A percentile compares a stretch with the other conserved stretches of the same genome.
Conservation (phyloP, 2,888 invertebrate species). For the Drosophila antonietae region DNA sequence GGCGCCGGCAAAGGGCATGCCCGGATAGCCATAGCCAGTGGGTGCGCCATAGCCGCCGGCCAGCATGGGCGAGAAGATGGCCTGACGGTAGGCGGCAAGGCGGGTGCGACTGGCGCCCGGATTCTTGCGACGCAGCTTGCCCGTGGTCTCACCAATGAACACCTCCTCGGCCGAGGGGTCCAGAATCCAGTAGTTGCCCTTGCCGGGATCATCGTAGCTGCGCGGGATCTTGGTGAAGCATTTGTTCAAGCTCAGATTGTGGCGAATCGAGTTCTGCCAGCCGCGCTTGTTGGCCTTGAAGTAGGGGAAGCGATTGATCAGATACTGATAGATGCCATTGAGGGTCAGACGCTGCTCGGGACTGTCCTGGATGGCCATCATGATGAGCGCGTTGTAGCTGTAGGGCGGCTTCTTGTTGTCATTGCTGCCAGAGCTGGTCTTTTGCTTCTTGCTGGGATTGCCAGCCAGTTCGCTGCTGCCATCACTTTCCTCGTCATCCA, state of each 20-base stretch:
- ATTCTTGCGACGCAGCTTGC: slow-evolving; percentile 95
- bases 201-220: slow-evolving; percentile 99
- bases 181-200: slow-evolving; percentile 99
- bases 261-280: slow-evolving; percentile 99
- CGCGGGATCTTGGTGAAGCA: slow-evolving; percentile 99
- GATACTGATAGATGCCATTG: slow-evolving; percentile 99
- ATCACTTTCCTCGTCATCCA: slow-evolving; percentile 66
- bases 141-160: slow-evolving; percentile 98
- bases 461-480: slow-evolving; percentile 56
- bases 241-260: slow-evolving; percentile 98
- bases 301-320: slow-evolving; percentile 99
- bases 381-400: slow-evolving; percentile 99
- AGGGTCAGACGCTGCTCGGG: slow-evolving; percentile 96
- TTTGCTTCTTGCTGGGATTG: slow-evolving; percentile 69
- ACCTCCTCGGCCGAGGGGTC: slow-evolving; percentile 99
- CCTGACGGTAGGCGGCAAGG: slow-evolving; percentile 93
- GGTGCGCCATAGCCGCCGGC: slow-evolving; percentile 74
- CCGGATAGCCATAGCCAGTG: slow-evolving; percentile 63
- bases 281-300: slow-evolving; percentile 98
- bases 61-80: slow-evolving; percentile 81
- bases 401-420: slow-evolving; percentile 96
- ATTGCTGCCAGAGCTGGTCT: slow-evolving; percentile 55
- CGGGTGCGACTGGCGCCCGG: slow-evolving; percentile 95
- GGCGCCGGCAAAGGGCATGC: slow-evolving; percentile 70
- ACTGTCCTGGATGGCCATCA: slow-evolving; percentile 99